phyloP scores from a whole-genome alignment of 2,797 vertebrate genomes.

The Malurus leucopterus region DNA sequence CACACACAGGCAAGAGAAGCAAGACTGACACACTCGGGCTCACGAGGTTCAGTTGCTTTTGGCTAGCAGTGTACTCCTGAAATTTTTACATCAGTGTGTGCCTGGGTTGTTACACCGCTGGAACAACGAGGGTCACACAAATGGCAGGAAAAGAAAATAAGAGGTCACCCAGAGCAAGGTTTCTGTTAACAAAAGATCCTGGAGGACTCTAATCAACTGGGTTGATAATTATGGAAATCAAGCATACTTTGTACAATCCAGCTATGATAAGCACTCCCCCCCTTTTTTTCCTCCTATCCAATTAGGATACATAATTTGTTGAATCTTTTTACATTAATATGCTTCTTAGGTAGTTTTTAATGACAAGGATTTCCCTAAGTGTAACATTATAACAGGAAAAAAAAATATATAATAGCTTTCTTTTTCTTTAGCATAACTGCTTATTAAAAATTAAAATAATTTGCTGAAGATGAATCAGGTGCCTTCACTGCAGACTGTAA shows the following conservation, averaged over 20 bases:
- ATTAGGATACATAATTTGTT: not conserved
- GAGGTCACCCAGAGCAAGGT: not conserved
- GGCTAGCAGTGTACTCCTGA: not conserved
- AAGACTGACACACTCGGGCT: not conserved
- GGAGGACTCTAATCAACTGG: not conserved
- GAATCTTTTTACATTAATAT: not conserved
- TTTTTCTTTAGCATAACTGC: conserved; percentile 47
- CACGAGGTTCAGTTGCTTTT: not conserved
- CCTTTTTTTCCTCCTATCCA: not conserved
- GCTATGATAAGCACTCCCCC: not conserved
- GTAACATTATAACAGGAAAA: conserved; percentile 1
- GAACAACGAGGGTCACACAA: not conserved
- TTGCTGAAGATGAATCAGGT: conserved; percentile 30
- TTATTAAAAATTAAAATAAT: conserved; percentile 58
- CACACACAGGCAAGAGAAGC: not conserved
- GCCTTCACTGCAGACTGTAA: not conserved
- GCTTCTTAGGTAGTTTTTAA: conserved; percentile 27
- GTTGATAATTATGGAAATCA: not conserved
- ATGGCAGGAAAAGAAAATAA: not conserved
- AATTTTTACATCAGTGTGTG: not conserved
- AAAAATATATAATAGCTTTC: conserved; percentile 16
- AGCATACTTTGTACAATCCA: not conserved
- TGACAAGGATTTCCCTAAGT: conserved; percentile 29
- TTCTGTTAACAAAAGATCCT: not conserved
- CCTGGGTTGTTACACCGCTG: not conserved